Evolutionary conservation across 2,888 invertebrate genomes (phyloP).

Genomic region (Sarcophaga subvicina): DNA sequence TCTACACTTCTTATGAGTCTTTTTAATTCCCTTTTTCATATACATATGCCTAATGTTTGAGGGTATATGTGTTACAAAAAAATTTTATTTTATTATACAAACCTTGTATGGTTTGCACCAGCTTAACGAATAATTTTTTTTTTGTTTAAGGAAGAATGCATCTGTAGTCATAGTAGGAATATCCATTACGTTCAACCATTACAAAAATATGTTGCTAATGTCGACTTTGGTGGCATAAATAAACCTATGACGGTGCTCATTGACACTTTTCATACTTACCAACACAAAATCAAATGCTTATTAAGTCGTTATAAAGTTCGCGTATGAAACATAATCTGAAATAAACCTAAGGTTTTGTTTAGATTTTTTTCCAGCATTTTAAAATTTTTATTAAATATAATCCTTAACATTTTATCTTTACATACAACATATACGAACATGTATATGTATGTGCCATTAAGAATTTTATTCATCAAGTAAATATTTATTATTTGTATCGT

Average conservation of each 20-base stretch:
- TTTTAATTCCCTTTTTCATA: not conserved
- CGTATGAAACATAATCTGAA: not conserved
- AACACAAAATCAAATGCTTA: constrained; percentile 24
- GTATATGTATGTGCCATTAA: too few relatives aligned
- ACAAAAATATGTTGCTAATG: too few relatives aligned
- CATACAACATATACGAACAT: not conserved
- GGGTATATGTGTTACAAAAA: too few relatives aligned
- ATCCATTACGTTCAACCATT: not conserved
- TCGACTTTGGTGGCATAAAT: constrained; percentile 7
- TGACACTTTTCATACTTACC: constrained; percentile 53
- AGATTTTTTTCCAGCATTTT: constrained; percentile 72
- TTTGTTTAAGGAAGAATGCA: too few relatives aligned
- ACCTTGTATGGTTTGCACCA: not conserved
- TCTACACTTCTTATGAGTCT: not conserved
- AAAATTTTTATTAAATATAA: constrained; percentile 76
- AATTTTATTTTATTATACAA: too few relatives aligned
- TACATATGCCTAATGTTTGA: too few relatives aligned
- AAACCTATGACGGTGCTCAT: constrained; percentile 50
- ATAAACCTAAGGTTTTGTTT: too few relatives aligned
- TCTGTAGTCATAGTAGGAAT: not conserved
- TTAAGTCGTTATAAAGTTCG: too few relatives aligned
- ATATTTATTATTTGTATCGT: too few relatives aligned
- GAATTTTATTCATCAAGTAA: too few relatives aligned
- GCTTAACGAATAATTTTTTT: not conserved
- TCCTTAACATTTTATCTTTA: constrained; percentile 28